Evolutionary conservation across 1,140 invertebrate genomes (phyloP), one percentile per base, ranked within the genome.

Genomic region (Drosophila asahinai): DNA sequence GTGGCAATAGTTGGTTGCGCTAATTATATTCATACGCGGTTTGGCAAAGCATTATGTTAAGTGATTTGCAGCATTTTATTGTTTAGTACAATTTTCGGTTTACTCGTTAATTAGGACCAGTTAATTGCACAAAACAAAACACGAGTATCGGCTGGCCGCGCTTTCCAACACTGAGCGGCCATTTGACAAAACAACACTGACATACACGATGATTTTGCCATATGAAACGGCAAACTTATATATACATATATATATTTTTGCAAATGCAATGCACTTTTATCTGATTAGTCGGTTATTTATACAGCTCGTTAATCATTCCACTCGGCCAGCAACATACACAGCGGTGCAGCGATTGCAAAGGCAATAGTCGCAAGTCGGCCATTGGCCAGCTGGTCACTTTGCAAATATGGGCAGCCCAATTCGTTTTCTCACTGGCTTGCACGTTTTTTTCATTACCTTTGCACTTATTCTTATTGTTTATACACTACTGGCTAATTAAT

Each of bases 381-480:
- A 49, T 36, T 3, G 68, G 68, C 68, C 71, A 57, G 70, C 73
- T 66, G 65, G 62, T 54, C 49, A 48, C 65, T 57, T 49, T 45
- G 33, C 36, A 25, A 55, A 51, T 52, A 38, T 43, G 5, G 15
- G 19, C 49, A 47, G 33, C 17, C 17, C 17, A 59, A 36, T 59
- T 43, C 11, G n/a, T 30, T 43, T 49, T 65, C 33, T 38, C 8
- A 25, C 47, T 43, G 14, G 17, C 15, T 12, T 64, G 12, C 30
- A 54, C 48, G 43, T 25, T 43, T 57, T 22, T 49, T 57, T 36
- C 27, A 60, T 87, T 87, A 87, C 84, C 84, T 89, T 90, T 89
- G 77, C 81, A 90, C 86, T 90, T 65, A 84, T 65, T 90, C 77
- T 79, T 81, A 89, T 84, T 79, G 78, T 71, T 84, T 72, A 79